Conservation (phyloP, 1,140 invertebrate species). For the Penaeus japonicus region DNA sequence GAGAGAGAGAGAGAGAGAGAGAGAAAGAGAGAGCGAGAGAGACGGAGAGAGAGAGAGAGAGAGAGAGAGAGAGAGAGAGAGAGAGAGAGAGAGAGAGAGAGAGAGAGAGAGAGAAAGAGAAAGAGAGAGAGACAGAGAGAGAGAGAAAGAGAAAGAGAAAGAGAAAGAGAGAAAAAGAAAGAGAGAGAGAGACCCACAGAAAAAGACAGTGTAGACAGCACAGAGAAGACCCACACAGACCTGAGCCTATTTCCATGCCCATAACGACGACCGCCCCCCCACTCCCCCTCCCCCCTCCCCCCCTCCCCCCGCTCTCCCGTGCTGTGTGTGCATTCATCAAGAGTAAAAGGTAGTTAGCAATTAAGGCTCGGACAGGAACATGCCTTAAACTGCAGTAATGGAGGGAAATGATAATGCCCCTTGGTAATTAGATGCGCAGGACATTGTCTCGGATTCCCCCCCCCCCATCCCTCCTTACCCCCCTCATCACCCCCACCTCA, state of each 20-base stretch:
- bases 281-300: too few relatives aligned
- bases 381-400: slow-evolving; percentile 43
- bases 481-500: too few relatives aligned
- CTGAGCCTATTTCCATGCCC: too few relatives aligned
- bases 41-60: too few relatives aligned
- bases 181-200: not conserved
- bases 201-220: not conserved
- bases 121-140: not conserved
- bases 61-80: too few relatives aligned
- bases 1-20: too few relatives aligned
- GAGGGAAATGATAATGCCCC: slow-evolving; percentile 22
- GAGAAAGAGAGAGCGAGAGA: too few relatives aligned
- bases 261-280: too few relatives aligned
- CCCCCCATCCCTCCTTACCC: not conserved
- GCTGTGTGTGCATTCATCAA: slow-evolving; percentile 10
- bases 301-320: not conserved
- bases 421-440: slow-evolving; percentile 39
- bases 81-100: too few relatives aligned
- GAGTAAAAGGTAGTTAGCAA: not conserved
- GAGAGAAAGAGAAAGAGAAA: not conserved
- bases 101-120: too few relatives aligned
- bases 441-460: slow-evolving; percentile 6
- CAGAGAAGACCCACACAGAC: not conserved
- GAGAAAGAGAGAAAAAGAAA: slow-evolving; percentile 10
- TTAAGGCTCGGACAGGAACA: slow-evolving; percentile 26